Base-by-base conservation (phyloP, 2,888 invertebrate genomes). In the Drosophila neutralis region DNA sequence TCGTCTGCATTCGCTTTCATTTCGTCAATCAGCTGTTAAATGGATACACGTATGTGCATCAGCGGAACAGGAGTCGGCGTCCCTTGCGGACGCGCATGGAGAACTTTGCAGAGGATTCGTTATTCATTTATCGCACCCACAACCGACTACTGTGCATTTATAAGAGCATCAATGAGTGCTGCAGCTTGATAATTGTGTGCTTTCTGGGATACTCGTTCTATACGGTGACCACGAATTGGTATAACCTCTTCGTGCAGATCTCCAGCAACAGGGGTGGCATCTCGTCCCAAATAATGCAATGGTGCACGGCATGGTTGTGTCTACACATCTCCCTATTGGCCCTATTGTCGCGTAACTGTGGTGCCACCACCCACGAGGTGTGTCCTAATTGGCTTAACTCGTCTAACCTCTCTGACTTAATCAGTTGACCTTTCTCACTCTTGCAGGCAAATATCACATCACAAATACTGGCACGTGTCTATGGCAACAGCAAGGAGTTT, bases 141-240 rank as follows among this genome's bases (percentile, higher is more conserved):
- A 92, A 92, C 40, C 90, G 87, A 38, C 62, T 92, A 59, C 62
- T 92, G 67, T 83, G 87, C 45, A 90, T 92, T 31, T 92, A 90
- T 54, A 92, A 91, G 66, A 71, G 80, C 51, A 87, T 91, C 52
- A 92, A 92, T 58, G 91, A 92, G 33, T 87, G 90, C 38, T 91
- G 90, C 75, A 92, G 91, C 58, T 69, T 92, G 45, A 87, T 92
- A 56, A 73, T 92, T 40, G 91, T 92, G 7, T 85, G 89, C 38
- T 92, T 91, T 65, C 87, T 92, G 87, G 92, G 92, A 3, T 92
- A 90, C 64, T 89, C 91, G 3, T 92, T 92, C 68, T 92, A 92
- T 65, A 90, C 90, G 24, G 92, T 92, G 49, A 92, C 92, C 31
- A 91, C 92, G 35, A 92, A 91, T 35, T 91, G 91, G 18, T 92